Evolutionary conservation across 2,888 invertebrate genomes (phyloP).

Genomic region (Scaptomyza reducta): DNA sequence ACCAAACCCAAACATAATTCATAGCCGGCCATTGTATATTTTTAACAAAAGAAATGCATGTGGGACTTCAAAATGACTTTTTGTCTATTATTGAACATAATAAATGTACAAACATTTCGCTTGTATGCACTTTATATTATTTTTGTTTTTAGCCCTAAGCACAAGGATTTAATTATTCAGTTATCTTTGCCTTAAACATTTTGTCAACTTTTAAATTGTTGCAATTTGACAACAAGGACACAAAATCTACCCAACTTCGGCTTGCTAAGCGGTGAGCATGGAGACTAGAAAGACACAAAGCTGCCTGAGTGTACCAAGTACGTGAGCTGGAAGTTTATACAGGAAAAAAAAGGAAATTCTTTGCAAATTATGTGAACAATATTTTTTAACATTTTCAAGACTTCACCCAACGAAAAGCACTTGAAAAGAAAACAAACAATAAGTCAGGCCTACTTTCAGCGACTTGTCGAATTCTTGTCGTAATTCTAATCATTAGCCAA

Average conservation of each 20-base stretch:
- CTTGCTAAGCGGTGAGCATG: slow-evolving; percentile 1
- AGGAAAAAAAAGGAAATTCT: not conserved
- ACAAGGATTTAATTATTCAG: not conserved
- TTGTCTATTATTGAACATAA: not conserved
- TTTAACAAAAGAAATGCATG: not conserved
- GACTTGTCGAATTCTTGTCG: slow-evolving; percentile 48
- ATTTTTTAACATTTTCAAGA: not conserved
- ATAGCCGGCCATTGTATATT: not conserved
- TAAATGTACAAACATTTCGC: not conserved
- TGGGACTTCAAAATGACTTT: not conserved
- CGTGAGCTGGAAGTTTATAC: slow-evolving; percentile 3
- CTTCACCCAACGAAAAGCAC: not conserved
- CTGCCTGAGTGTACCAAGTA: slow-evolving; percentile 2
- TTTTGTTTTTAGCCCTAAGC: not conserved
- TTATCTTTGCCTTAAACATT: not conserved
- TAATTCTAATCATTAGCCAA: slow-evolving; percentile 72
- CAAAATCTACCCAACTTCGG: not conserved
- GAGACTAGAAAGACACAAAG: not conserved
- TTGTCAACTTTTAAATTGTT: slow-evolving; percentile 1
- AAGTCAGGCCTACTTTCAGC: slow-evolving; percentile 2
- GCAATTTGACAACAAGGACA: not conserved
- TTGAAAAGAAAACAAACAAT: not conserved
- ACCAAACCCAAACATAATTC: not conserved
- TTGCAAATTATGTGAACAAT: not conserved
- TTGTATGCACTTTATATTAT: not conserved